A percentile compares a stretch with the other conserved stretches of the same genome.
Evolutionary conservation across 2,888 invertebrate species (phyloP).

Genomic region (Agonopterix alstromeriana): DNA sequence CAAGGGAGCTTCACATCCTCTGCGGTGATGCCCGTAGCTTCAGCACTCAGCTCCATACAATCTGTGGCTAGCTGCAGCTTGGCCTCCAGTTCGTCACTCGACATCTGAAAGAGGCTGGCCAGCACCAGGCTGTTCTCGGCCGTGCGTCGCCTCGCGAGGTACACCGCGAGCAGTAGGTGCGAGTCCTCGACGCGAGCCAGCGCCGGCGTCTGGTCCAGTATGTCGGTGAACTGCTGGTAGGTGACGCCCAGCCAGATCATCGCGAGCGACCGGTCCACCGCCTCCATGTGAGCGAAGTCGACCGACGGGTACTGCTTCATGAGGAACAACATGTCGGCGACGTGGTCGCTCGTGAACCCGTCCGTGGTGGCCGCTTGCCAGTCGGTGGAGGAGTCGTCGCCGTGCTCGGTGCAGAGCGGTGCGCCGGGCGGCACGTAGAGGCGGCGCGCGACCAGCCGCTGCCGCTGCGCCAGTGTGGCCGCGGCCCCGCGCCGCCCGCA

Average conservation of each 20-base stretch:
- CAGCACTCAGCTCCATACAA: no score
- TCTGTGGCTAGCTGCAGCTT: neutral
- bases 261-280: neutral
- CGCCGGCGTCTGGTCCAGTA: neutral
- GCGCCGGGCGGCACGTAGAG: neutral
- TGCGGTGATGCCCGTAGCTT: no score
- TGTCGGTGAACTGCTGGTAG: neutral
- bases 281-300: neutral
- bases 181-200: neutral
- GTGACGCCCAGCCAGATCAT: neutral
- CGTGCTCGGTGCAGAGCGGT: neutral
- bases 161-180: neutral
- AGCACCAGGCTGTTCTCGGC: neutral
- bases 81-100: neutral
- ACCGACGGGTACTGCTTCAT: neutral
- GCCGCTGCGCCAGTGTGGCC: neutral
- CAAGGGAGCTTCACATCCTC: no score
- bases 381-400: neutral
- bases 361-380: neutral
- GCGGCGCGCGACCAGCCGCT: neutral
- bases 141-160: neutral
- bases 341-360: constrained; percentile 1
- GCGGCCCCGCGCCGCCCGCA: neutral
- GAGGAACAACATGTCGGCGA: constrained; percentile 4
- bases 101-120: neutral